These are phyloP conservation scores for Zygaena filipendulae DNA, from an alignment of 2,888 invertebrate species.

Conservation along the genomic window DNA sequence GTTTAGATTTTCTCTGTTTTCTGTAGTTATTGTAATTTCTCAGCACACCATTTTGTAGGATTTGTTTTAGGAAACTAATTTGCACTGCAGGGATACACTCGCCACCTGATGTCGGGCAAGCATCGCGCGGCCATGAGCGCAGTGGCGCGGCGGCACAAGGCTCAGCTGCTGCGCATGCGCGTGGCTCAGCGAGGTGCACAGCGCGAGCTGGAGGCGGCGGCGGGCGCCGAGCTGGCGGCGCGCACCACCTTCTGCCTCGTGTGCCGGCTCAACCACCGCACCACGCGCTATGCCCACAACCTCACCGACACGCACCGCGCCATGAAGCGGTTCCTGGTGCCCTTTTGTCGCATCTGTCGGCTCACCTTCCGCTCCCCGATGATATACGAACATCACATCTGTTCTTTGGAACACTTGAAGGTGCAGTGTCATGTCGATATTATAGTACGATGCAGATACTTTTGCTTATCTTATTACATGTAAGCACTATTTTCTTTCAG, in stretches of 20 bases:
- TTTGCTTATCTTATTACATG: no score
- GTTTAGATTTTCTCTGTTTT: no score
- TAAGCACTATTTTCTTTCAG: no score
- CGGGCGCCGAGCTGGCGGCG: slow-evolving; percentile 68
- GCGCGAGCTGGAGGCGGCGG: slow-evolving; percentile 79
- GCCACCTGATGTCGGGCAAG: slow-evolving; percentile 76
- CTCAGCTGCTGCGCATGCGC: slow-evolving; percentile 80
- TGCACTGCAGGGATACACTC: slow-evolving; percentile 76
- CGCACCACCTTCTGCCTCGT: slow-evolving; percentile 78
- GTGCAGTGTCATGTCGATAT: slow-evolving; percentile 56
- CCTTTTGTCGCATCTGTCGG: slow-evolving; percentile 82
- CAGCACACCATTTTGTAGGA: no score
- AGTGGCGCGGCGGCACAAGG: slow-evolving; percentile 79
- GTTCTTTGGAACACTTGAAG: slow-evolving; percentile 84
- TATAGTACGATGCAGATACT: no score
- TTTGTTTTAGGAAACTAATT: no score
- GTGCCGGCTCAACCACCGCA: slow-evolving; percentile 81
- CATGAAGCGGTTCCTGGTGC: slow-evolving; percentile 87
- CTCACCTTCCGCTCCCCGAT: slow-evolving; percentile 85
- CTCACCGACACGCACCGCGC: slow-evolving; percentile 83
- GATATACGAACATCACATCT: slow-evolving; percentile 86
- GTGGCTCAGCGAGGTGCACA: slow-evolving; percentile 83
- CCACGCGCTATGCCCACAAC: slow-evolving; percentile 81
- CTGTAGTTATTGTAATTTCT: no score
- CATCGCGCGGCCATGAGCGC: slow-evolving; percentile 80